phyloP scores from a whole-genome alignment of 2,888 invertebrate genomes.

The Epinotia demarniana region DNA sequence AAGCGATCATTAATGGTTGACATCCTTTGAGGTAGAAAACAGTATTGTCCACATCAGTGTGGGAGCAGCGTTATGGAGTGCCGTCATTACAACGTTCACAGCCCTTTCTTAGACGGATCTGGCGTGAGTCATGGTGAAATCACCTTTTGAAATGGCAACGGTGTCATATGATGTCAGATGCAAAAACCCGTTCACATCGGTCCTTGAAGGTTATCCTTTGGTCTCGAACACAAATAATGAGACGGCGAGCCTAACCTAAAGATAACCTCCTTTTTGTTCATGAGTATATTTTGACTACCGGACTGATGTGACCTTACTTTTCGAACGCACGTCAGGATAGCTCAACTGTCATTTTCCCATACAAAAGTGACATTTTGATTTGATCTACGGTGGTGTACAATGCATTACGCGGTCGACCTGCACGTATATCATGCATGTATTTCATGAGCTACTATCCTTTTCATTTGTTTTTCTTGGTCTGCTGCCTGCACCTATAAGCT shows the following conservation, averaged over 20 bases:
- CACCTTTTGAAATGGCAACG: slow-evolving; percentile 36
- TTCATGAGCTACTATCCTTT: too few species aligned
- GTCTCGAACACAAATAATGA: not conserved
- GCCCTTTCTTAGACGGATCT: slow-evolving; percentile 26
- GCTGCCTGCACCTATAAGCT: too few species aligned
- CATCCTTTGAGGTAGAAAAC: not conserved
- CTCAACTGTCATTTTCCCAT: too few species aligned
- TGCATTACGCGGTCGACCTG: too few species aligned
- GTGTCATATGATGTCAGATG: slow-evolving; percentile 19
- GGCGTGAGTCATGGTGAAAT: slow-evolving; percentile 39
- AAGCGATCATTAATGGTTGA: not conserved
- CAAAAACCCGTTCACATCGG: slow-evolving; percentile 5
- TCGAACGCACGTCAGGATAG: too few species aligned
- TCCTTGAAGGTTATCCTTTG: slow-evolving; percentile 6
- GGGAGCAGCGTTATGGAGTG: slow-evolving; percentile 12
- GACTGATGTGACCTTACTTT: too few species aligned
- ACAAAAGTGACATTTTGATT: too few species aligned
- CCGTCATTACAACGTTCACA: slow-evolving; percentile 14
- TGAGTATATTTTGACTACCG: too few species aligned
- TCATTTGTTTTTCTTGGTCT: too few species aligned
- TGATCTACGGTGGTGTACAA: too few species aligned
- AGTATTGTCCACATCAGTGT: not conserved
- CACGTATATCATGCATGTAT: too few species aligned
- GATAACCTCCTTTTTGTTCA: not conserved
- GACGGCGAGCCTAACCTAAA: not conserved